These are phyloP conservation scores for Sinhomidia bicolor DNA, from an alignment of 2,888 invertebrate species.

Conservation along the genomic window DNA sequence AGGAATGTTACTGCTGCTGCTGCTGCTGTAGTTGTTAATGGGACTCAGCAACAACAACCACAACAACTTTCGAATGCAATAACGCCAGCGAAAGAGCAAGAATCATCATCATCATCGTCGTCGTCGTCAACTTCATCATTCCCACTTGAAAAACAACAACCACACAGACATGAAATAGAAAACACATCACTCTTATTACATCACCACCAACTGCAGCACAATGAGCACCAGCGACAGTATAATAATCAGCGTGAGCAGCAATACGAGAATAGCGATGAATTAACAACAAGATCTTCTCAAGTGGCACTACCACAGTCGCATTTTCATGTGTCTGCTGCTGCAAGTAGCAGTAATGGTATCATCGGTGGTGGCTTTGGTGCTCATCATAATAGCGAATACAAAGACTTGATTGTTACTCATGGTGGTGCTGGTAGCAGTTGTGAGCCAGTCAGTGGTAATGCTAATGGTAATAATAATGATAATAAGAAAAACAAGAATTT, in stretches of 20 bases:
- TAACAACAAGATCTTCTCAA: constrained; percentile 60
- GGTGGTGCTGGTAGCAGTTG: constrained; percentile 9
- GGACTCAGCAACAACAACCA: background rate
- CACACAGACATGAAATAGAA: constrained; percentile 59
- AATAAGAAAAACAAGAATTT: constrained; percentile 54
- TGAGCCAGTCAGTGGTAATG: constrained; percentile 18
- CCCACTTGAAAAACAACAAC: constrained; percentile 56
- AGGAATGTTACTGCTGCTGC: constrained; percentile 28
- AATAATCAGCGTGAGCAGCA: constrained; percentile 60
- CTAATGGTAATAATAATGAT: constrained; percentile 26
- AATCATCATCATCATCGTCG: constrained; percentile 34
- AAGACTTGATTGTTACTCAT: constrained; percentile 37
- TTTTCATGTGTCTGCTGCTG: constrained; percentile 45
- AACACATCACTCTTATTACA: constrained; percentile 72
- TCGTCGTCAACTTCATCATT: constrained; percentile 53
- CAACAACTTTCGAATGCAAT: constrained; percentile 25
- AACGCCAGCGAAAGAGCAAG: constrained; percentile 38
- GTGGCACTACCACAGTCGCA: constrained; percentile 59
- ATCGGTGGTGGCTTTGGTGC: constrained; percentile 50
- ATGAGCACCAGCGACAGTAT: constrained; percentile 3
- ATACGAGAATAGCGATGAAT: constrained; percentile 74
- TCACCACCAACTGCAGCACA: constrained; percentile 64
- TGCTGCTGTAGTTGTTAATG: constrained; percentile 38
- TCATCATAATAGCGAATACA: constrained; percentile 16
- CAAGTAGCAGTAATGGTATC: constrained; percentile 44